Evolutionary conservation across 2,113 vertebrate genomes (phyloP), one percentile per base, ranked within the genome.

Genomic region (Clarias batrachus): DNA sequence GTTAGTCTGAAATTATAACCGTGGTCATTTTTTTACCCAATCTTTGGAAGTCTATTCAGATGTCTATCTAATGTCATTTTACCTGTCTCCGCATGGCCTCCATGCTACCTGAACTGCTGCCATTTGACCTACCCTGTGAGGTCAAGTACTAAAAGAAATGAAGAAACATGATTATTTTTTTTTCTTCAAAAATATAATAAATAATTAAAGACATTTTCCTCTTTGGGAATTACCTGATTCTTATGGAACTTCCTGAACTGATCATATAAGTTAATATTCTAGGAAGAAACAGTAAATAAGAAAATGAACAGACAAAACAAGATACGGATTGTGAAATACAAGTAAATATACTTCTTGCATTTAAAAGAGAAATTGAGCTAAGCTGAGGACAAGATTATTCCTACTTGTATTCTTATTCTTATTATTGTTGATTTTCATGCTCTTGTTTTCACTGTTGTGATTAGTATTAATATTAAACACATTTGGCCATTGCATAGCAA

Each of bases 1-100:
- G 68, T 89, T 93, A 3, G 82, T 89, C 96, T 96, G 76, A 85
- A 88, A 82, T 30, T n/a, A 11, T 87, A 81, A 90, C 79, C 12
- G 82, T 7, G 30, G 7, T 60, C 60, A 6, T 82, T 71, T 37
- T 37, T n/a, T 41, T 41, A 41, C 41, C 25, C 12, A 10, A 10
- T 78, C 16, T 79, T 3, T 21, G 3, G 27, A 27, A 1, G 16
- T 78, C 6, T 71, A 37, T 37, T 57, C 30, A 59, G 4, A 79
- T 59, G n/a, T 11, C 3, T 79, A 59, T 33, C 23, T 71, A 8
- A 73, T 63, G 19, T 74, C 12, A 1, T 11, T 74, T 74, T 80
- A 92, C 91, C 88, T 90, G 21, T 77, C 48, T 81, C 33, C 84
- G 48, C 37, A 89, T 77, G 3, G 33, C 30, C 73, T 91, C 90